Base-by-base conservation (phyloP, 2,888 invertebrate species). In the Machimus rusticus region DNA sequence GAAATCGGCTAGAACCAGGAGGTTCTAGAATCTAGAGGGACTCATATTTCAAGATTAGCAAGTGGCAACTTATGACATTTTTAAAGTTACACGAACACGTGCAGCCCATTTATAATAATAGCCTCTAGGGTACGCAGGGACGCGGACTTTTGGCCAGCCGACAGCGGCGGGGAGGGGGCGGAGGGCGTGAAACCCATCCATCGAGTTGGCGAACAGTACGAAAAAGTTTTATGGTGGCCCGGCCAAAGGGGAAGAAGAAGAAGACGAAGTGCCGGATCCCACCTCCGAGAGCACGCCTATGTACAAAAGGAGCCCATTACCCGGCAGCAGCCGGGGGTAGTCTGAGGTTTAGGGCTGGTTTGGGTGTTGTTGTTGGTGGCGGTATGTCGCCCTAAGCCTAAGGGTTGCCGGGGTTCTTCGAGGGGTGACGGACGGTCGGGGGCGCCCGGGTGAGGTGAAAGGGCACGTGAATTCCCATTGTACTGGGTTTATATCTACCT, bases 41-140 rank as follows among this genome's bases (percentile, higher is more conserved):
- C 37, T 28, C 85, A 85, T 85, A 85, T 66, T 85, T 85, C 46
- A 74, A 74, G 85, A 85, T 85, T 85, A 85, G 85, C 74, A 85
- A 85, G 85, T 74, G 85, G 74, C 39, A 85, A 85, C 85, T 85
- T 74, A 85, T 85, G 85, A 85, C 85, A 85, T 85, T 85, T 85
- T 85, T 74, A 46, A 85, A 74, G 43, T 85, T 28, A 74, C 85
- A 74, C 19, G 74, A 85, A 74, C 85, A 85, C 85, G 85, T 85
- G 85, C 85, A 74, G 74, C 74, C 74, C 85, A 85, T 85, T 74
- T 85, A 85, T 74, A 85, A 82, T 82, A 82, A 82, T 82, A 82
- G 82, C 82, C 82, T 34, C 51, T 34, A 6, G 66, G 66, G 23
- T 66, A 66, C 28, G 23, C 28, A 66, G 66, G 28, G 66, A 66